phyloP scores from a whole-genome alignment of 2,888 invertebrate species.

The Nomada hirtipes region DNA sequence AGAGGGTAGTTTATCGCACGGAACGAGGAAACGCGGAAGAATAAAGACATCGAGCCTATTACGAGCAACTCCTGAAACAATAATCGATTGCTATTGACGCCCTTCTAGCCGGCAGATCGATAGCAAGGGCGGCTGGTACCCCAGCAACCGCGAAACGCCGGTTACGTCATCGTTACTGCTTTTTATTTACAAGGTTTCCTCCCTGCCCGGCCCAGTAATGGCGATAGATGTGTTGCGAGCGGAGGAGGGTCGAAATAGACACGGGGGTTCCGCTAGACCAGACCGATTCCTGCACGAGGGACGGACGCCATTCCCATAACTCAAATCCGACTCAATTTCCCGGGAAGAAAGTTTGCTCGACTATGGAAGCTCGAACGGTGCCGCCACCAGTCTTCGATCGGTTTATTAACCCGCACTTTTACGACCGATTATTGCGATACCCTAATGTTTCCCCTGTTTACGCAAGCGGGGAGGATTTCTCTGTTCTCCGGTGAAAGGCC shows the following conservation, averaged over 20 bases:
- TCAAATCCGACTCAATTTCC: conserved; percentile 83
- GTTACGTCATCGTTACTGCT: conserved; percentile 72
- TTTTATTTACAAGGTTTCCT: conserved; percentile 79
- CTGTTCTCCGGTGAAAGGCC: neutral
- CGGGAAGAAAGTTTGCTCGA: conserved; percentile 78
- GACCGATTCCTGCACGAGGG: conserved; percentile 63
- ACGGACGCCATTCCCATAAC: conserved; percentile 77
- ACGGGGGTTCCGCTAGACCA: conserved; percentile 57
- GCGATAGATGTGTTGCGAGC: conserved; percentile 73
- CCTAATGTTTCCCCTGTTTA: conserved; percentile 9
- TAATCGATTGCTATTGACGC: conserved; percentile 76
- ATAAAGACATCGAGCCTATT: conserved; percentile 54
- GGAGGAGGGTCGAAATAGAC: conserved; percentile 70
- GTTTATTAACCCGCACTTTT: conserved; percentile 74
- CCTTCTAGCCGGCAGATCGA: conserved; percentile 44
- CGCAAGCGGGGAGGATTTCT: conserved; percentile 20
- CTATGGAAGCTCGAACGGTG: conserved; percentile 40
- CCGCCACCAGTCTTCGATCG: conserved; percentile 64
- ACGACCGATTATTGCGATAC: conserved; percentile 70
- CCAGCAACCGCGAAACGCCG: conserved; percentile 65
- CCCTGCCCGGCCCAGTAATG: conserved; percentile 66
- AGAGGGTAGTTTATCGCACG: conserved; percentile 3
- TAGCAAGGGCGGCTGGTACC: conserved; percentile 49
- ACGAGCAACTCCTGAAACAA: conserved; percentile 51
- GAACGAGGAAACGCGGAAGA: conserved; percentile 35